Evolutionary conservation across 2,888 invertebrate species (phyloP).

Genomic region (Dryocosmus kuriphilus): DNA sequence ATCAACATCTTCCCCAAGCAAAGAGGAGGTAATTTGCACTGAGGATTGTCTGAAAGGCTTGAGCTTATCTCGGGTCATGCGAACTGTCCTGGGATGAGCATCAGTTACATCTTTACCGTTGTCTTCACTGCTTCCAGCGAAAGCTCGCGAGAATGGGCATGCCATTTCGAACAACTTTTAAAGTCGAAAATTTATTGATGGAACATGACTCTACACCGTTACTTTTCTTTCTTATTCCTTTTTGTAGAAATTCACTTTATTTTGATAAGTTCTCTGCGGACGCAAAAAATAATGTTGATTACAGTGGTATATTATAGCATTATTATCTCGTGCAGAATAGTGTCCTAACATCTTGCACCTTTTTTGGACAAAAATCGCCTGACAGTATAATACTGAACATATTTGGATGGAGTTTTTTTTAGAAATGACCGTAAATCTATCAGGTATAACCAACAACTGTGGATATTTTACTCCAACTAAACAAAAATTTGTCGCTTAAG

Average conservation of each 20-base stretch:
- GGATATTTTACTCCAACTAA: too few relatives aligned
- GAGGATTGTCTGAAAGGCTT: conserved; percentile 82
- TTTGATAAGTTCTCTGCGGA: background rate
- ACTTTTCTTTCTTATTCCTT: background rate
- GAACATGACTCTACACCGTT: background rate
- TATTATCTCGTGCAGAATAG: too few relatives aligned
- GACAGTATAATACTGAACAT: too few relatives aligned
- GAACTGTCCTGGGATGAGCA: conserved; percentile 43
- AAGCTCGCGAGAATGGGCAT: conserved; percentile 72
- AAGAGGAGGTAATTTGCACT: conserved; percentile 80
- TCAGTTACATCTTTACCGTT: conserved; percentile 54
- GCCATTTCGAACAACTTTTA: conserved; percentile 67
- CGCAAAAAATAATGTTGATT: too few relatives aligned
- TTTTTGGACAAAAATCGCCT: too few relatives aligned
- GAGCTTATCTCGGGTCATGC: conserved; percentile 52
- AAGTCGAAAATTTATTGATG: background rate
- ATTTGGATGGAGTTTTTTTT: too few relatives aligned
- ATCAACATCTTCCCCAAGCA: conserved; percentile 80
- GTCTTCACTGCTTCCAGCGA: conserved; percentile 57
- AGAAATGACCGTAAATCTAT: too few relatives aligned
- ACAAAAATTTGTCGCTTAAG: too few relatives aligned
- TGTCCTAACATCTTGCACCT: too few relatives aligned
- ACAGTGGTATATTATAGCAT: too few relatives aligned
- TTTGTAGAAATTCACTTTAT: background rate
- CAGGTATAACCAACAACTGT: too few relatives aligned